Base-by-base conservation (phyloP, 2,797 vertebrate species). In the Taeniopygia guttata region DNA sequence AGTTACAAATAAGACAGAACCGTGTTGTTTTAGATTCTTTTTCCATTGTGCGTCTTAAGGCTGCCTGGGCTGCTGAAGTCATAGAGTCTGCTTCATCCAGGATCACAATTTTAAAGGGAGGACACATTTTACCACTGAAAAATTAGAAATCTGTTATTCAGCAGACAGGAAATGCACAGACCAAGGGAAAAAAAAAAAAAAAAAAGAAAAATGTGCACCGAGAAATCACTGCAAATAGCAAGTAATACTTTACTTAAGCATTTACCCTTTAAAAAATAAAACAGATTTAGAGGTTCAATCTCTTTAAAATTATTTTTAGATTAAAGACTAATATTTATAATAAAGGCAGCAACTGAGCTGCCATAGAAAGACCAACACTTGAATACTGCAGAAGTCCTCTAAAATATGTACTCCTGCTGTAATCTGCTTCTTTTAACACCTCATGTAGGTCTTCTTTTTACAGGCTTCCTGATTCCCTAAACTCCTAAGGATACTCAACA, bases 21-120 rank as follows among this genome's bases (percentile, higher is more conserved):
- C 99, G 98, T 2, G 99, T 99, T 62, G 99, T 99, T 95, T 99
- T 98, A 2, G 99, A 99, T 94, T 99, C 98, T 87, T 99, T 99
- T 97, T 99, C 99, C 99, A 99, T 99, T n/a, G 99, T 99, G 43
- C 99, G 98, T 40, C 99, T 98, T 75, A 99, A 98, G 60, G 99
- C 99, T 9, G 99, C 99, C 98, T 99, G 99, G 68, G 99, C 99
- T 27, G 99, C 98, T 9, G 95, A 97, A 4, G 99, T 99, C 99
- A 99, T 99, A 7, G 99, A 99, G 96, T 99, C 99, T 1, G 99
- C 99, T 98, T 99, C 99, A 84, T 99, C 99, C 97, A 99, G 97
- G 95, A 99, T 99, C 79, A 99, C 98, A 95, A 99, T 99, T 97
- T 99, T 99, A 97, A 99, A 99, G n/a, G 99, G 99, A 83, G 99